Conservation (phyloP, 1,140 invertebrate species). For the Pissodes strobi region DNA sequence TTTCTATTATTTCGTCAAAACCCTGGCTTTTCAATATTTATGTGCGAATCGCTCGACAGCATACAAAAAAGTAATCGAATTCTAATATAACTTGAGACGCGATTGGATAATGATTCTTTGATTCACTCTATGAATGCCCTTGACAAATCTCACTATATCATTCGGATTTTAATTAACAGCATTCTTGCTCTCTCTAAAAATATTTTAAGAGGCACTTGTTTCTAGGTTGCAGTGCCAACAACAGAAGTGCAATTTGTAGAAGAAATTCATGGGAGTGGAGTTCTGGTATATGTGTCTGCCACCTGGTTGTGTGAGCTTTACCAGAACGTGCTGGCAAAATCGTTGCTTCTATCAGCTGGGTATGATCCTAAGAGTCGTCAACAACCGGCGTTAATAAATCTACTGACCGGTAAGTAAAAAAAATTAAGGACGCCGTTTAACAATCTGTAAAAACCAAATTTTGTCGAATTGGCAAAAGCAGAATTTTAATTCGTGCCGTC, state of each 20-base stretch:
- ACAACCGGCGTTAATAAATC: conserved; percentile 73
- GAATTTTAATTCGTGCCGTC: no score
- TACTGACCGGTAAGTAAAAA: conserved; percentile 71
- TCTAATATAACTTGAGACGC: no score
- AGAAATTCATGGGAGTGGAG: conserved; percentile 86
- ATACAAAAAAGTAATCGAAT: no score
- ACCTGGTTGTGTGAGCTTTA: conserved; percentile 91
- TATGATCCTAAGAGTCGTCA: conserved; percentile 63
- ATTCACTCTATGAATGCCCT: no score
- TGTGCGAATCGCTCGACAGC: no score
- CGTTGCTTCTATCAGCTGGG: conserved; percentile 73
- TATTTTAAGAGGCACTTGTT: background rate
- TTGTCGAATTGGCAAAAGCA: no score
- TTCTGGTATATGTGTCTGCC: conserved; percentile 87
- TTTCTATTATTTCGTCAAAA: no score
- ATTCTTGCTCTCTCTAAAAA: no score
- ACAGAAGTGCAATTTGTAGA: conserved; percentile 86
- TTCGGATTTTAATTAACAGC: no score
- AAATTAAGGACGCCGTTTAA: background rate
- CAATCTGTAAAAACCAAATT: background rate
- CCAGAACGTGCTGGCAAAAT: conserved; percentile 77
- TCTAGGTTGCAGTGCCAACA: conserved; percentile 63
- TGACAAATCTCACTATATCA: background rate
- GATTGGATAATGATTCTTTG: no score
- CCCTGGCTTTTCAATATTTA: no score